Conservation (phyloP, 2,888 invertebrate genomes). For the Cheiracanthium punctorium region DNA sequence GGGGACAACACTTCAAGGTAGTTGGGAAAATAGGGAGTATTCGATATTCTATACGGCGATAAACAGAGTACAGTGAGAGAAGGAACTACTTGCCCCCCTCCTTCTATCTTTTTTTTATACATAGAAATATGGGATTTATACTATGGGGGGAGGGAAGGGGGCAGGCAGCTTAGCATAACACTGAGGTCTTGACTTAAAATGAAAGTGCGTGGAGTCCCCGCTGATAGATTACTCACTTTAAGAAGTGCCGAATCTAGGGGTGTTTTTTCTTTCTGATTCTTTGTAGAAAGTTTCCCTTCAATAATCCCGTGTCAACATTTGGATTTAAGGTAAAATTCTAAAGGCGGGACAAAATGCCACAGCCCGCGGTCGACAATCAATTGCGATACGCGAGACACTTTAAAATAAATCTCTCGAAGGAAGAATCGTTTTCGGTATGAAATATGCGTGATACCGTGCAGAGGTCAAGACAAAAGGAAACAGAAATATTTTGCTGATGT, state of each 20-base stretch:
- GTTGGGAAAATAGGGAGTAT: constrained; percentile 47
- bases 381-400: not conserved
- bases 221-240: constrained; percentile 67
- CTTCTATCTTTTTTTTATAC: constrained; percentile 5
- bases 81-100: not conserved
- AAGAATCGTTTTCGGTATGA: too few relatives aligned
- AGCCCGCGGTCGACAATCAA: not conserved
- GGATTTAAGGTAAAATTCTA: constrained; percentile 33
- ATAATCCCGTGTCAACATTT: constrained; percentile 67
- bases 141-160: not conserved
- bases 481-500: too few relatives aligned
- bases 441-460: too few relatives aligned
- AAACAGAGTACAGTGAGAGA: constrained; percentile 44
- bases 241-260: constrained; percentile 7
- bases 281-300: constrained; percentile 32
- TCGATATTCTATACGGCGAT: constrained; percentile 46
- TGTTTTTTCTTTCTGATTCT: constrained; percentile 21
- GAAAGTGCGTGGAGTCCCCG: constrained; percentile 66
- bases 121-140: constrained; percentile 18
- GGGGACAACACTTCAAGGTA: constrained; percentile 55
- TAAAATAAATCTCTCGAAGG: not conserved
- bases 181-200: constrained; percentile 68
- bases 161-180: constrained; percentile 39
- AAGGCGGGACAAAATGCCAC: constrained; percentile 4
- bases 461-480: too few relatives aligned